phyloP scores from a whole-genome alignment of 1,140 invertebrate genomes.

The Linepithema humile region DNA sequence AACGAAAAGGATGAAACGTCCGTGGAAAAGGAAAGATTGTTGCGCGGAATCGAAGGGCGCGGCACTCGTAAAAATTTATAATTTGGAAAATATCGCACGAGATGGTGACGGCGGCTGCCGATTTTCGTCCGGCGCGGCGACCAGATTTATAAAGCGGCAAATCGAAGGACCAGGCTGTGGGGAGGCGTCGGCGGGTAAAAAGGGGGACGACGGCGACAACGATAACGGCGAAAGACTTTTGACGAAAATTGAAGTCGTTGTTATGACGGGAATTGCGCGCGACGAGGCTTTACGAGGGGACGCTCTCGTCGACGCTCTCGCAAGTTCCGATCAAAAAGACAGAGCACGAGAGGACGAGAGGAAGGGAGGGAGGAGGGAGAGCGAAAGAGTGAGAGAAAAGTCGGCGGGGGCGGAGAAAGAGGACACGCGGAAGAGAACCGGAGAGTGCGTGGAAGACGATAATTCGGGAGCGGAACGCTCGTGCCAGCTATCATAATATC shows the following conservation, averaged over 20 bases:
- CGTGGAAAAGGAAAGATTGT: slow-evolving; percentile 31
- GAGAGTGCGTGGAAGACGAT: slow-evolving; percentile 17
- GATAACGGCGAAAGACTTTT: slow-evolving; percentile 81
- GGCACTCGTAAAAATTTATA: slow-evolving; percentile 84
- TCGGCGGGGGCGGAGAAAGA: not conserved
- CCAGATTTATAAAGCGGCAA: slow-evolving; percentile 84
- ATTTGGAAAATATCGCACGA: slow-evolving; percentile 84
- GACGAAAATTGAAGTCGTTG: slow-evolving; percentile 84
- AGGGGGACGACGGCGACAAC: slow-evolving; percentile 57
- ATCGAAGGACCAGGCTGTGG: slow-evolving; percentile 77
- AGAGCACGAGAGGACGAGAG: slow-evolving; percentile 38
- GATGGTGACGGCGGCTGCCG: slow-evolving; percentile 60
- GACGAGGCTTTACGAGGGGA: slow-evolving; percentile 79
- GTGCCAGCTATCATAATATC: slow-evolving; percentile 20
- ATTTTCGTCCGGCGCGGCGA: slow-evolving; percentile 77
- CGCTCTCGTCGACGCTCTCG: slow-evolving; percentile 57
- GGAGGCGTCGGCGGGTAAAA: not conserved
- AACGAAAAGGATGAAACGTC: slow-evolving; percentile 46
- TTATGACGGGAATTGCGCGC: slow-evolving; percentile 82
- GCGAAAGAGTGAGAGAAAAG: not conserved
- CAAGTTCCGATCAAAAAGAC: slow-evolving; percentile 62
- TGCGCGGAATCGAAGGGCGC: not conserved
- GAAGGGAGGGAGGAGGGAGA: not conserved
- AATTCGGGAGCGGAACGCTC: slow-evolving; percentile 22
- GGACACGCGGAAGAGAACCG: slow-evolving; percentile 33